phyloP scores from a whole-genome alignment of 2,113 vertebrate species.

The Podarcis raffonei region DNA sequence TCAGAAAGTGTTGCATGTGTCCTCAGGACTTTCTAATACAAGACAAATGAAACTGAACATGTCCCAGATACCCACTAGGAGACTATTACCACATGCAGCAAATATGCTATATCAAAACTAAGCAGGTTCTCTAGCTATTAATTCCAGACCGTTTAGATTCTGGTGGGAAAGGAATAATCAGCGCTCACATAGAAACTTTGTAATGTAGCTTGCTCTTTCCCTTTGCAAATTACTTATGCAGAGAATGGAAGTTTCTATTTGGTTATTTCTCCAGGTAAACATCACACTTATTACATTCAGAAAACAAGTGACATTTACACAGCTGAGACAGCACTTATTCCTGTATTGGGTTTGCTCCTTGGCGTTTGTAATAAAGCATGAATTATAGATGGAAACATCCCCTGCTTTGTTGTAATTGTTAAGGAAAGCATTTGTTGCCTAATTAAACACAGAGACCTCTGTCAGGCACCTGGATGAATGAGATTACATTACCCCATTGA shows the following conservation, averaged over 20 bases:
- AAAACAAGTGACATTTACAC: conserved; percentile 54
- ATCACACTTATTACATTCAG: conserved; percentile 54
- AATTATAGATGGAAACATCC: conserved; percentile 68
- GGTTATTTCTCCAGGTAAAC: conserved; percentile 62
- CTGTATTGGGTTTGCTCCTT: conserved; percentile 44
- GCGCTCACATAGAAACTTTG: conserved; percentile 24
- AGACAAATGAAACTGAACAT: conserved; percentile 9
- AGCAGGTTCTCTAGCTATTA: conserved; percentile 41
- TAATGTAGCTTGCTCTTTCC: conserved; percentile 36
- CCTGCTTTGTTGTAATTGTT: conserved; percentile 67
- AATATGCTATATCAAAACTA: conserved; percentile 36
- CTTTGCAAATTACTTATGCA: conserved; percentile 50
- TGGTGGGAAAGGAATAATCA: conserved; percentile 38
- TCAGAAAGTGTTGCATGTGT: background rate
- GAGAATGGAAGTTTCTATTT: conserved; percentile 51
- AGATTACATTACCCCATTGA: conserved; percentile 57
- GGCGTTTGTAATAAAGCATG: conserved; percentile 60
- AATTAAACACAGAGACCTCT: conserved; percentile 60
- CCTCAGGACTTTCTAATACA: background rate
- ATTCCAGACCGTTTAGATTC: conserved; percentile 28
- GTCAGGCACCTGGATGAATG: conserved; percentile 56
- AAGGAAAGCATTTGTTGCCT: conserved; percentile 62
- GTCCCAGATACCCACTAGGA: conserved; percentile 18
- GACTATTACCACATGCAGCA: conserved; percentile 1
- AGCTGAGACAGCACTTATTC: conserved; percentile 35